A percentile compares a stretch with the other conserved stretches of the same genome.
phyloP scores from a whole-genome alignment of 2,113 vertebrate species.

The Sterrhoptilus dennistouni region DNA sequence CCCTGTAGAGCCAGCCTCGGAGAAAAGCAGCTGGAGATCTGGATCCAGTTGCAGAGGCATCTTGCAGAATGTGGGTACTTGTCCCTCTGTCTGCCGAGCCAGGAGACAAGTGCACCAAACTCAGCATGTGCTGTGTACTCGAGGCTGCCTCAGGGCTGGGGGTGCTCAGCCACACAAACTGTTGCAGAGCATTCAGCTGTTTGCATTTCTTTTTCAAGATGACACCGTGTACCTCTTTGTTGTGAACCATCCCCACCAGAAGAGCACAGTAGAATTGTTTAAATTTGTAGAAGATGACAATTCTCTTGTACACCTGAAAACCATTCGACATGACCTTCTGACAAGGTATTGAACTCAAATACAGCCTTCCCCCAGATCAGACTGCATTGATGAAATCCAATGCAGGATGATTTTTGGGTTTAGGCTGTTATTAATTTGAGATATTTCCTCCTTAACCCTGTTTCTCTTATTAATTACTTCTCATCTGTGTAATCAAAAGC shows the following conservation, averaged over 20 bases:
- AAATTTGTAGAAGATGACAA: constrained; percentile 81
- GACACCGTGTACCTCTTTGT: constrained; percentile 85
- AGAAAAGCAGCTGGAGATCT: background rate
- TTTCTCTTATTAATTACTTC: background rate
- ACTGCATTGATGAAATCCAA: background rate
- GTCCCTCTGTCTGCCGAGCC: background rate
- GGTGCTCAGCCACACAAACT: background rate
- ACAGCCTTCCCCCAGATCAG: background rate
- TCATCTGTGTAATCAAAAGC: background rate
- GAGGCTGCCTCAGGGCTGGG: background rate
- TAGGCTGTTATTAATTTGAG: background rate
- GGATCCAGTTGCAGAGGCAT: background rate
- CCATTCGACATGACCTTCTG: constrained; percentile 85
- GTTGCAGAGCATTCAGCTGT: background rate
- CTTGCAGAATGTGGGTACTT: background rate
- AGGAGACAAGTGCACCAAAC: background rate
- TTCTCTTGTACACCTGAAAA: constrained; percentile 84
- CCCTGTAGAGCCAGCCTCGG: background rate
- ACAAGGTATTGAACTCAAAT: constrained; percentile 74
- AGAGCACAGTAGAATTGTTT: constrained; percentile 88
- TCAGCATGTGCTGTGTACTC: background rate
- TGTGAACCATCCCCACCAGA: constrained; percentile 86
- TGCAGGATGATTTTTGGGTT: background rate
- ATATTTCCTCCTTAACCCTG: background rate
- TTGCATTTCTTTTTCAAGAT: constrained; percentile 69